Conservation (phyloP, 2,888 invertebrate genomes). For the Gisinianus flammeolus region DNA sequence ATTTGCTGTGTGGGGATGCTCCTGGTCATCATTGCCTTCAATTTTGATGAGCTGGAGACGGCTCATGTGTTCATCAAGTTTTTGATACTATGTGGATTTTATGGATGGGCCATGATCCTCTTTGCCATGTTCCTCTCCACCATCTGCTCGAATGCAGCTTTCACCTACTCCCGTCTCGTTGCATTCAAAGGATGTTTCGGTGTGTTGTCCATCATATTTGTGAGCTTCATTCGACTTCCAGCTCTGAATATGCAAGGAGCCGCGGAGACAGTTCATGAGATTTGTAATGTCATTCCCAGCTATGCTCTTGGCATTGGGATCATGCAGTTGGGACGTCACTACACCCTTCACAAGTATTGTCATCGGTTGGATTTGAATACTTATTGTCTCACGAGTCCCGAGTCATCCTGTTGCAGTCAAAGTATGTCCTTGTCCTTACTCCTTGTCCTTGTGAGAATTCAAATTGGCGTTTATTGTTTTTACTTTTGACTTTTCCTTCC, state of each 20-base stretch:
- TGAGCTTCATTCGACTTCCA: too few species aligned
- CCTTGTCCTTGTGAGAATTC: neutral
- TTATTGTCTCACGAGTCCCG: slow-evolving; percentile 56
- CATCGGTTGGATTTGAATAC: slow-evolving; percentile 41
- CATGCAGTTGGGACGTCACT: slow-evolving; percentile 63
- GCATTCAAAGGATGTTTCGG: slow-evolving; percentile 75
- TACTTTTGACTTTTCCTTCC: too few species aligned
- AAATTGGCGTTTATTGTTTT: neutral
- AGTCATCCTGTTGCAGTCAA: slow-evolving; percentile 56
- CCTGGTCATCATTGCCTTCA: slow-evolving; percentile 70
- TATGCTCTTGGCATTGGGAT: slow-evolving; percentile 65
- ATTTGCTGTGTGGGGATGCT: slow-evolving; percentile 68
- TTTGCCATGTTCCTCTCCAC: slow-evolving; percentile 72
- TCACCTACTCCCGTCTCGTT: slow-evolving; percentile 76
- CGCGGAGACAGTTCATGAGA: neutral
- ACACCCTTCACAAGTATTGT: slow-evolving; percentile 61
- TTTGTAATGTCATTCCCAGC: neutral
- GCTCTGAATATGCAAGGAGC: too few species aligned
- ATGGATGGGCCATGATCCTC: slow-evolving; percentile 76
- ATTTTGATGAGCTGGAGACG: slow-evolving; percentile 69
- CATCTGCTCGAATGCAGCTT: slow-evolving; percentile 74
- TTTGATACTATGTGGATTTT: slow-evolving; percentile 70
- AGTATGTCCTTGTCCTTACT: slow-evolving; percentile 43
- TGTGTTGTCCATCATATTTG: too few species aligned
- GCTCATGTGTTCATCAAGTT: slow-evolving; percentile 67